phyloP scores from a whole-genome alignment of 2,888 invertebrate species.

The Drosophila affinis region DNA sequence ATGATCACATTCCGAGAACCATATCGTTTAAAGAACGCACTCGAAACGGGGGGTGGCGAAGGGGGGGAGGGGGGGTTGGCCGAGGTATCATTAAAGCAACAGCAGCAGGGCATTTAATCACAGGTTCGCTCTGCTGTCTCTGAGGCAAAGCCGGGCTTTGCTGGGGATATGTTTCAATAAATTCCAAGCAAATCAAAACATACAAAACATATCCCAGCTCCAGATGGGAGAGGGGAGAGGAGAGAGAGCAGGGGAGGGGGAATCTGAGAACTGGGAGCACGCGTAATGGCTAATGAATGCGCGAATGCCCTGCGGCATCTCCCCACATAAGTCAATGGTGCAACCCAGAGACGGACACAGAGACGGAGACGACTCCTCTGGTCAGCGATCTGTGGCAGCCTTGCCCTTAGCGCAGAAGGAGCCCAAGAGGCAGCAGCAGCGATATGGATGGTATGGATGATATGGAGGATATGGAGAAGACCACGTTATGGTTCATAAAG shows the following conservation, averaged over 20 bases:
- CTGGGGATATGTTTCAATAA: constrained; percentile 73
- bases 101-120: constrained; percentile 67
- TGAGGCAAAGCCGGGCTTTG: constrained; percentile 11
- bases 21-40: constrained; percentile 59
- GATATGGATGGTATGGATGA: not conserved
- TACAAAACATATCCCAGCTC: constrained; percentile 38
- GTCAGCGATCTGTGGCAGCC: constrained; percentile 53
- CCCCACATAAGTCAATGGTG: constrained; percentile 48
- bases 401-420: constrained; percentile 66
- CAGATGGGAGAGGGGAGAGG: not conserved
- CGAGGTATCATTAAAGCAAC: constrained; percentile 65
- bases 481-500: constrained; percentile 79
- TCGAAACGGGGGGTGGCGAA: not conserved
- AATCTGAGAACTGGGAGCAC: constrained; percentile 46
- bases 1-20: constrained; percentile 62
- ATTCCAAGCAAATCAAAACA: constrained; percentile 73
- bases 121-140: constrained; percentile 38
- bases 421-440: constrained; percentile 22
- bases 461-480: constrained; percentile 8
- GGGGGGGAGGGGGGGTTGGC: not conserved
- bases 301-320: constrained; percentile 64
- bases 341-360: constrained; percentile 14
- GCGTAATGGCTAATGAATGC: constrained; percentile 74
- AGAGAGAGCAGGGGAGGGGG: constrained; percentile 5
- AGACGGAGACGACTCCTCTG: constrained; percentile 11